Evolutionary conservation across 2,113 vertebrate species (phyloP).

Genomic region (Alethe diademata): DNA sequence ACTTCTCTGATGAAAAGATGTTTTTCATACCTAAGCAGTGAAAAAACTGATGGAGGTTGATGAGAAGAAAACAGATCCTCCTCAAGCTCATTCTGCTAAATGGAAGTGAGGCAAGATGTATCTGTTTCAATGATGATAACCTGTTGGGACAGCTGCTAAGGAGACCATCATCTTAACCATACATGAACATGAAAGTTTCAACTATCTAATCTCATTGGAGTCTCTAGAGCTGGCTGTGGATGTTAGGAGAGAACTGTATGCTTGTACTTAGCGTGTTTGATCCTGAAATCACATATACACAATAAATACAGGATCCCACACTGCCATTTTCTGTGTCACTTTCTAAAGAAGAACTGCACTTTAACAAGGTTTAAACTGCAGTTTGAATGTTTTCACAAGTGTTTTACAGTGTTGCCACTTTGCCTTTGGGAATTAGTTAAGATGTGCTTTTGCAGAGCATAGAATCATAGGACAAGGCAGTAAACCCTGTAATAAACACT

Average conservation of each 20-base stretch:
- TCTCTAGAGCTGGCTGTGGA: not conserved
- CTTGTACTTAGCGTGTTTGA: not conserved
- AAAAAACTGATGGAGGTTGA: not conserved
- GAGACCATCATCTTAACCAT: not conserved
- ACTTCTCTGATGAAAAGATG: not conserved
- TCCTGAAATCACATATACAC: constrained; percentile 23
- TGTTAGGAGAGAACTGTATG: not conserved
- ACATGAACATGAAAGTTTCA: not conserved
- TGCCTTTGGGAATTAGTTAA: constrained; percentile 70
- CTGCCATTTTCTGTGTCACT: constrained; percentile 19
- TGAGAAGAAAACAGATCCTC: not conserved
- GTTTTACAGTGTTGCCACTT: constrained; percentile 51
- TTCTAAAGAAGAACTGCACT: not conserved
- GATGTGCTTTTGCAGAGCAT: constrained; percentile 38
- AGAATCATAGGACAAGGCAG: constrained; percentile 57
- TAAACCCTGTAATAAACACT: constrained; percentile 69
- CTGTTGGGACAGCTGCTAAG: not conserved
- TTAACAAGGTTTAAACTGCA: constrained; percentile 53
- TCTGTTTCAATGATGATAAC: not conserved
- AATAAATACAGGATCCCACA: constrained; percentile 44
- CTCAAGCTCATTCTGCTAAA: not conserved
- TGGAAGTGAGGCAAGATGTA: not conserved
- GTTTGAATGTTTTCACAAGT: constrained; percentile 55
- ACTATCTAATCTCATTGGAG: not conserved
- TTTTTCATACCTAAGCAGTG: not conserved